phyloP scores from a whole-genome alignment of 2,888 invertebrate species.

The Galerucella nymphaeae region DNA sequence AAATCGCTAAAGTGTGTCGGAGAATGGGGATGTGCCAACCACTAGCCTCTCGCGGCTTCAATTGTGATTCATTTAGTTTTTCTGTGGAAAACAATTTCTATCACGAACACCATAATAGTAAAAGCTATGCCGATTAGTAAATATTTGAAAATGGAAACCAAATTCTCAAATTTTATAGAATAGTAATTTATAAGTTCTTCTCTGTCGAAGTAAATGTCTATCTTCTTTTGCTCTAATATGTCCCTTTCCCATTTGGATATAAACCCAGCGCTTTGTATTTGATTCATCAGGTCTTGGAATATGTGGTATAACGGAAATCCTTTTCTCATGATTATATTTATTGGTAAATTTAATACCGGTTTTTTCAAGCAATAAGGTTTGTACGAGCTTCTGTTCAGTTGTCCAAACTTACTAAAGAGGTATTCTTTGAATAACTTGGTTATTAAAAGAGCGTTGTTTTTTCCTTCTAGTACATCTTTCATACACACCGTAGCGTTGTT shows the following conservation, averaged over 20 bases:
- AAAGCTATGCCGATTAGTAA: slow-evolving; percentile 32
- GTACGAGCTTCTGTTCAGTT: slow-evolving; percentile 48
- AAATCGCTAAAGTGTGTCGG: too few relatives aligned
- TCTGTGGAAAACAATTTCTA: slow-evolving; percentile 34
- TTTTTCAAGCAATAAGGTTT: slow-evolving; percentile 52
- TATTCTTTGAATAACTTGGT: slow-evolving; percentile 55
- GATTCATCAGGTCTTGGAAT: slow-evolving; percentile 53
- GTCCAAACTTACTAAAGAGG: slow-evolving; percentile 49
- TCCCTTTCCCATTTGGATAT: slow-evolving; percentile 47
- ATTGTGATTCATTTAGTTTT: slow-evolving; percentile 3
- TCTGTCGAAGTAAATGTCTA: slow-evolving; percentile 13
- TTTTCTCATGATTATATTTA: slow-evolving; percentile 59
- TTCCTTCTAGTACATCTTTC: slow-evolving; percentile 45
- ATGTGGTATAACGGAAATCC: slow-evolving; percentile 56
- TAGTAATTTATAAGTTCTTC: slow-evolving; percentile 15
- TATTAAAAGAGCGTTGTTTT: slow-evolving; percentile 52
- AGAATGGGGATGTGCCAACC: too few relatives aligned
- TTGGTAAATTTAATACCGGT: slow-evolving; percentile 55
- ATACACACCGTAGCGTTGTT: slow-evolving; percentile 49
- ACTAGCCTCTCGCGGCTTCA: too few relatives aligned
- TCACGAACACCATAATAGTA: slow-evolving; percentile 36
- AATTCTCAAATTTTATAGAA: slow-evolving; percentile 39
- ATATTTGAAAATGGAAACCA: slow-evolving; percentile 39
- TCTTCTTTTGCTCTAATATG: slow-evolving; percentile 26
- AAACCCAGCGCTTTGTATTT: slow-evolving; percentile 55